Evolutionary conservation across 2,113 vertebrate genomes (phyloP).

Genomic region (Elachura formosa): DNA sequence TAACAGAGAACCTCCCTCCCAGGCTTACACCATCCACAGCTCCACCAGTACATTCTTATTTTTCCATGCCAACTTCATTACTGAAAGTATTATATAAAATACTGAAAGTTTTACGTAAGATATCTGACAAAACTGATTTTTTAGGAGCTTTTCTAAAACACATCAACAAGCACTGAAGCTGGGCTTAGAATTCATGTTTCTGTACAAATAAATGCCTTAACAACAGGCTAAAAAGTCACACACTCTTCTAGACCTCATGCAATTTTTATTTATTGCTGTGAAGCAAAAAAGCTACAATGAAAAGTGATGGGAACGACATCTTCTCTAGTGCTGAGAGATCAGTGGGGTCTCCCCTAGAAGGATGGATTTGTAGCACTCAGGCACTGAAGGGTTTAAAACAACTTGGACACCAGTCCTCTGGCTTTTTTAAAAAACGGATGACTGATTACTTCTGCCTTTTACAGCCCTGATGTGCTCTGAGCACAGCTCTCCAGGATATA

Average conservation of each 20-base stretch:
- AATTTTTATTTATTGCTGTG: not conserved
- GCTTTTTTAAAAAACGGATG: not conserved
- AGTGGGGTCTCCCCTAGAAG: not conserved
- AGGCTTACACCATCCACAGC: not conserved
- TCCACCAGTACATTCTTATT: not conserved
- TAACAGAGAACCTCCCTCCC: not conserved
- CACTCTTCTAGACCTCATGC: not conserved
- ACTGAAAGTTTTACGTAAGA: not conserved
- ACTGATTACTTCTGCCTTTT: not conserved
- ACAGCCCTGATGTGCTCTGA: not conserved
- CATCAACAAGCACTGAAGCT: not conserved
- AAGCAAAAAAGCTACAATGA: not conserved
- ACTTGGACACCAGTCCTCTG: not conserved
- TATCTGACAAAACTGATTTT: not conserved
- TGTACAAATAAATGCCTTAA: not conserved
- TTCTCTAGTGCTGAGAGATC: not conserved
- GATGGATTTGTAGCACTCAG: not conserved
- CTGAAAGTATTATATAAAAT: conserved; percentile 7
- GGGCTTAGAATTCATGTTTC: not conserved
- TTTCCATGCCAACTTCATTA: conserved; percentile 5
- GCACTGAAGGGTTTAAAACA: not conserved
- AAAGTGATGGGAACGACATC: not conserved
- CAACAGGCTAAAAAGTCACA: not conserved
- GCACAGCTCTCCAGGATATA: not conserved
- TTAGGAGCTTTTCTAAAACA: not conserved